A percentile compares a stretch with the other conserved stretches of the same genome.
These are phyloP conservation scores for Microcaecilia unicolor DNA, from an alignment of 2,797 vertebrate species.

Conservation along the genomic window DNA sequence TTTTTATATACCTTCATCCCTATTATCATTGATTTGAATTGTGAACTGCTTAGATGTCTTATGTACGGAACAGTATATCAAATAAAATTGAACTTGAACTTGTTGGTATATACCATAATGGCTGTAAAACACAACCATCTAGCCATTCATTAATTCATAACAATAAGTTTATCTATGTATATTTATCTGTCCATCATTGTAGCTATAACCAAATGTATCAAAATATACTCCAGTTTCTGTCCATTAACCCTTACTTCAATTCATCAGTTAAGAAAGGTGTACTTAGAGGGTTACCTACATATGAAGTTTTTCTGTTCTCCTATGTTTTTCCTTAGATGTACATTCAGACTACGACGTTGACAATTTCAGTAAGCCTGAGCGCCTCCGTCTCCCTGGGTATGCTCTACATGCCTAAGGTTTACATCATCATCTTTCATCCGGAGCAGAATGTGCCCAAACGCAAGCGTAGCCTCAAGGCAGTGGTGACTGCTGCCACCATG, in stretches of 20 bases:
- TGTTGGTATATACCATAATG: too few species aligned
- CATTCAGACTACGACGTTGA: slow-evolving; percentile 92
- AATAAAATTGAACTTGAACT: too few species aligned
- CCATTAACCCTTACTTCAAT: too few species aligned
- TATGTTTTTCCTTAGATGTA: slow-evolving; percentile 81
- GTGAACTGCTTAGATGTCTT: too few species aligned
- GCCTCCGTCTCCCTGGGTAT: slow-evolving; percentile 92
- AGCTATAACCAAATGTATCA: too few species aligned
- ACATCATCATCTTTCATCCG: slow-evolving; percentile 90
- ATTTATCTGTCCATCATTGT: accelerated
- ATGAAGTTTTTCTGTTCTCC: slow-evolving; percentile 1
- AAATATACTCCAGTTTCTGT: neutral
- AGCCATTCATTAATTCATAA: accelerated
- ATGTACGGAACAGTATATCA: too few species aligned
- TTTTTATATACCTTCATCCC: too few species aligned
- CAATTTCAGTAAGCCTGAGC: slow-evolving; percentile 91
- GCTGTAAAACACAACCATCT: too few species aligned
- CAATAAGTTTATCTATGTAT: neutral
- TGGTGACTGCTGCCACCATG: slow-evolving; percentile 92
- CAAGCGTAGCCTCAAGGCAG: slow-evolving; percentile 91
- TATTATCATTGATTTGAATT: too few species aligned
- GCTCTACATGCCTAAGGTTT: slow-evolving; percentile 97
- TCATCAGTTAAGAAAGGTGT: too few species aligned
- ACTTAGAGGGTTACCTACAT: too few species aligned
- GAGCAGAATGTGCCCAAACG: slow-evolving; percentile 94